Percentiles rank a stretch among this genome's conserved stretches.
phyloP scores from a whole-genome alignment of 2,113 vertebrate genomes.

The Cephalopterus ornatus region DNA sequence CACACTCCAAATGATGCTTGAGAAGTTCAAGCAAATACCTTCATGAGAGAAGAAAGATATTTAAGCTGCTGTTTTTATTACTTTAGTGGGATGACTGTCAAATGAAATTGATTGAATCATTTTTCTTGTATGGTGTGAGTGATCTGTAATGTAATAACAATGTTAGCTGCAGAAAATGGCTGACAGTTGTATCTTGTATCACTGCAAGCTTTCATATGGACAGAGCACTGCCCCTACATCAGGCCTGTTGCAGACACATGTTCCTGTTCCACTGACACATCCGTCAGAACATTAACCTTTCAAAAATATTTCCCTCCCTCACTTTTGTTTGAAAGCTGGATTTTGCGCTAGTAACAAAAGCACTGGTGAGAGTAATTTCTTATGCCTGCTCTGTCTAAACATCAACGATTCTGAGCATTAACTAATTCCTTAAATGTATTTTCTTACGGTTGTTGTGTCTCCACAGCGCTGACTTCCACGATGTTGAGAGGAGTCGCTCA shows the following conservation, averaged over 20 bases:
- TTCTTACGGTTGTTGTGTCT: not conserved
- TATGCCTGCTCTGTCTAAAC: not conserved
- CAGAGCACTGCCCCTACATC: not conserved
- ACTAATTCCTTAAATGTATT: not conserved
- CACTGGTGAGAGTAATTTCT: not conserved
- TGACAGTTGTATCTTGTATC: not conserved
- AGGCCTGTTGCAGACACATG: not conserved
- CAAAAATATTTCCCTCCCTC: not conserved
- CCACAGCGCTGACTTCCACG: not conserved
- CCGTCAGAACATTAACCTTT: not conserved
- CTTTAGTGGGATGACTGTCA: not conserved
- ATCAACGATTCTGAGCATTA: not conserved
- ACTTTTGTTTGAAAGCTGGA: not conserved
- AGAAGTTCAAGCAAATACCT: not conserved
- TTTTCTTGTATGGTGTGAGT: not conserved
- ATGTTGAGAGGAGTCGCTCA: not conserved
- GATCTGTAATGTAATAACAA: not conserved
- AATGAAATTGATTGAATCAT: not conserved
- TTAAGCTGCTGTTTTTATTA: not conserved
- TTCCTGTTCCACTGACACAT: not conserved
- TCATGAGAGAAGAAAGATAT: not conserved
- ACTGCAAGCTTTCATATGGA: not conserved
- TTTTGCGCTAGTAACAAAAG: not conserved
- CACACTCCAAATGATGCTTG: not conserved
- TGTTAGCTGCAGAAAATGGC: not conserved